A percentile compares a stretch with the other conserved stretches of the same genome.
phyloP scores from a whole-genome alignment of 2,797 vertebrate genomes.

The Siniperca undulata region DNA sequence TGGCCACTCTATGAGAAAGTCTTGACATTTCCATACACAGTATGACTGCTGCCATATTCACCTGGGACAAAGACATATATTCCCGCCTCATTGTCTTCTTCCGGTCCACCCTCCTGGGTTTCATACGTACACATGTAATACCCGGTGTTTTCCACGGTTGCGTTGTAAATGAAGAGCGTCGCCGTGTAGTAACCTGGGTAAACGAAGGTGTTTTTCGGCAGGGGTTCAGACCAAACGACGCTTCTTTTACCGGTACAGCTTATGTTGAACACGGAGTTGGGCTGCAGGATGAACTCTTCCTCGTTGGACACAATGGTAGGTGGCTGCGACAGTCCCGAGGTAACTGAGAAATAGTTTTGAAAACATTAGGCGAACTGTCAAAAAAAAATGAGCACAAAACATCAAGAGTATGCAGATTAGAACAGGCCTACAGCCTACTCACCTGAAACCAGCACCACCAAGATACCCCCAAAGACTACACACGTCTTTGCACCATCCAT shows the following conservation, averaged over 20 bases:
- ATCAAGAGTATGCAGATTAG: too few species aligned
- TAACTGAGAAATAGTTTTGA: conserved; percentile 42
- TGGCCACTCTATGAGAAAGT: too few species aligned
- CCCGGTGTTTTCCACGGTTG: conserved; percentile 87
- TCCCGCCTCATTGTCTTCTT: conserved; percentile 79
- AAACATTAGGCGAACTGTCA: conserved; percentile 2
- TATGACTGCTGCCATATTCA: conserved; percentile 63
- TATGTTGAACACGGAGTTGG: conserved; percentile 89
- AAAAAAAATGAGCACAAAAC: neutral
- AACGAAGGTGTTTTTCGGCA: conserved; percentile 82
- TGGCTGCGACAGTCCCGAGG: conserved; percentile 76
- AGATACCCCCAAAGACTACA: conserved; percentile 85
- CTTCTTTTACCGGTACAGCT: conserved; percentile 90
- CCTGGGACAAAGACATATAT: conserved; percentile 95
- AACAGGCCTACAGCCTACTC: conserved; percentile 14
- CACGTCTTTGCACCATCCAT: conserved; percentile 86
- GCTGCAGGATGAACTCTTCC: conserved; percentile 86
- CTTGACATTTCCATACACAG: neutral
- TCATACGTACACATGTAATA: conserved; percentile 89
- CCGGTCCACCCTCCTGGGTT: conserved; percentile 24
- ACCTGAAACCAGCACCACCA: conserved; percentile 81
- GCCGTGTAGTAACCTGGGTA: conserved; percentile 86
- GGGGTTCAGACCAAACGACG: conserved; percentile 90
- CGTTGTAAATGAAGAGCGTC: conserved; percentile 88
- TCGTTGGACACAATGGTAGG: conserved; percentile 88